phyloP scores from a whole-genome alignment of 2,797 vertebrate genomes.

The Psittacula echo region DNA sequence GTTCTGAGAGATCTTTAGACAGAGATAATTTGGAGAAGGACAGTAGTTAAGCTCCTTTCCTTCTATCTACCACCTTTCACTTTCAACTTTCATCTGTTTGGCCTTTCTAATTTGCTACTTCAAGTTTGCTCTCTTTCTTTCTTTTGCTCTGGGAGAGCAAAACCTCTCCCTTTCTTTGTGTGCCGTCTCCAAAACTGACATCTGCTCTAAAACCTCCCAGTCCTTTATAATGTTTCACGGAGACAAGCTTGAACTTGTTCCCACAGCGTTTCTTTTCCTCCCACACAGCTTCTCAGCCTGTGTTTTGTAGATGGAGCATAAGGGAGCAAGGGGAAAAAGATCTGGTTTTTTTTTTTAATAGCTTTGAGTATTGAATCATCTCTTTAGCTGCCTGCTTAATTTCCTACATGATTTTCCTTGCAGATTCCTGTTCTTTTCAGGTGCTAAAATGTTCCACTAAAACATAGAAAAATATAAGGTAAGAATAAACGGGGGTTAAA shows the following conservation, averaged over 20 bases:
- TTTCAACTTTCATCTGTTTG: not conserved
- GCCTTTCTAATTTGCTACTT: not conserved
- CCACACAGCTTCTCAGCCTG: not conserved
- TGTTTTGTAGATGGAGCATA: not conserved
- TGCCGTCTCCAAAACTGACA: not conserved
- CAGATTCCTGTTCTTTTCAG: not conserved
- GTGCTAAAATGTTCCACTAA: not conserved
- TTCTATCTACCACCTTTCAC: not conserved
- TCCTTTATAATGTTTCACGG: not conserved
- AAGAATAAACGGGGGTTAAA: not conserved
- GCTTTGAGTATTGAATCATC: not conserved
- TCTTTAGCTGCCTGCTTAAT: not conserved
- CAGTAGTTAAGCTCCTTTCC: not conserved
- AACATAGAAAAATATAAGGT: not conserved
- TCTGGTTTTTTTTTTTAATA: not conserved
- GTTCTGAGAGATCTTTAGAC: not conserved
- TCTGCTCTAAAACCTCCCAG: not conserved
- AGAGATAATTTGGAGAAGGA: no score
- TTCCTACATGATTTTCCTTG: not conserved
- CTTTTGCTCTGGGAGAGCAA: not conserved
- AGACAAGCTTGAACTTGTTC: not conserved
- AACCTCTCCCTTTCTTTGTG: not conserved
- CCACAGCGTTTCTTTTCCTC: not conserved
- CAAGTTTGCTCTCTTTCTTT: not conserved
- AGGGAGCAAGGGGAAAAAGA: fast-evolving